A percentile compares a stretch with the other conserved stretches of the same genome.
Conservation (phyloP, 1,140 invertebrate species). For the Magallana gigas region DNA sequence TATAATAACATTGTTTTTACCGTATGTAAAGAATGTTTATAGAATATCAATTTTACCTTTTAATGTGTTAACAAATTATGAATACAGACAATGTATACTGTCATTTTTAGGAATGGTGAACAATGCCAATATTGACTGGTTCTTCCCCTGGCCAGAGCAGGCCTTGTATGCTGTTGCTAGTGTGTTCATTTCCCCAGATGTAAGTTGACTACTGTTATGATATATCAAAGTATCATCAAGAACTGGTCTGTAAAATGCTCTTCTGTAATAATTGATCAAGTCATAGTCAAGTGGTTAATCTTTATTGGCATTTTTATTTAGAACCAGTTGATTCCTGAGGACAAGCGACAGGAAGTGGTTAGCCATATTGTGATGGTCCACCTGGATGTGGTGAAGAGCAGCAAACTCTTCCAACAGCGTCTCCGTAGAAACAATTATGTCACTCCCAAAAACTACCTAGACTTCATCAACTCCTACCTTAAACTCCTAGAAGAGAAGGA, state of each 20-base stretch:
- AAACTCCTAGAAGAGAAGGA: conserved; percentile 86
- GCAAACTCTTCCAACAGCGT: conserved; percentile 85
- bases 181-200: conserved; percentile 84
- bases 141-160: conserved; percentile 81
- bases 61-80: no score
- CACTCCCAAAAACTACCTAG: conserved; percentile 93
- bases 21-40: no score
- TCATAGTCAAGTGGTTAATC: no score
- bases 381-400: conserved; percentile 85
- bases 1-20: no score
- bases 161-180: conserved; percentile 88
- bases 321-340: conserved; percentile 83
- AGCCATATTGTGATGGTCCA: conserved; percentile 92
- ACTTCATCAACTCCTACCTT: conserved; percentile 90
- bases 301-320: conserved; percentile 55
- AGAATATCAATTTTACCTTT: no score
- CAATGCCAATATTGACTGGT: conserved; percentile 80
- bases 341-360: conserved; percentile 85
- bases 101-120: conserved; percentile 78
- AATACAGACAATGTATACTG: background rate
- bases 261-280: no score
- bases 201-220: conserved; percentile 60
- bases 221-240: background rate
- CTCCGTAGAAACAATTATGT: conserved; percentile 90
- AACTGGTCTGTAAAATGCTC: no score